phyloP scores from a whole-genome alignment of 53 echinoderm and acorn worm genomes.

The Hippasteria phrygiana region DNA sequence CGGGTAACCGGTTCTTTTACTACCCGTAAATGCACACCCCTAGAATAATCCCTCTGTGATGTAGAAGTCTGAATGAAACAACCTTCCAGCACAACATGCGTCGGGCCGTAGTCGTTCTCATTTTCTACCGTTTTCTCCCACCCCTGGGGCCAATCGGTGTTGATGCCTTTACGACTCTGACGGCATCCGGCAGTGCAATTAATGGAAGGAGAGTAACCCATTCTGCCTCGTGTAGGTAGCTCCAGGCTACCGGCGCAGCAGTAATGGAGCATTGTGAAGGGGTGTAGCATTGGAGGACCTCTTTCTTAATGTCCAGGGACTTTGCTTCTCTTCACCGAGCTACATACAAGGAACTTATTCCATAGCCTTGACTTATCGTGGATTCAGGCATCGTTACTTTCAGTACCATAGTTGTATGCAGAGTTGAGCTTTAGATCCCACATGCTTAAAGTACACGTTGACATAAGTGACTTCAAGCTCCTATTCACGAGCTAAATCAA shows the following conservation, averaged over 20 bases:
- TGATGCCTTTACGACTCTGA: conserved; percentile 59
- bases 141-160: neutral
- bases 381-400: too few relatives aligned
- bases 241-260: neutral
- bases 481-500: too few relatives aligned
- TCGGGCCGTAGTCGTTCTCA: conserved; percentile 68
- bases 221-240: neutral
- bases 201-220: conserved; percentile 85
- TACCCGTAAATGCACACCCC: too few relatives aligned
- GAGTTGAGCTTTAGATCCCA: too few relatives aligned
- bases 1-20: too few relatives aligned
- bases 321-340: conserved; percentile 70
- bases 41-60: too few relatives aligned
- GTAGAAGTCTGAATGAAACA: neutral
- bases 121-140: neutral
- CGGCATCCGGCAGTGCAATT: conserved; percentile 75
- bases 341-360: conserved; percentile 40
- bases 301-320: conserved; percentile 86
- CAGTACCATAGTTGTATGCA: neutral
- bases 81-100: conserved; percentile 88
- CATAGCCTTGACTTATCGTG: neutral
- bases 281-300: conserved; percentile 70
- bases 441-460: too few relatives aligned
- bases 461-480: too few relatives aligned
- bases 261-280: conserved; percentile 45